phyloP scores from a whole-genome alignment of 2,888 invertebrate species.

The Caenorhabditis sulstoni region DNA sequence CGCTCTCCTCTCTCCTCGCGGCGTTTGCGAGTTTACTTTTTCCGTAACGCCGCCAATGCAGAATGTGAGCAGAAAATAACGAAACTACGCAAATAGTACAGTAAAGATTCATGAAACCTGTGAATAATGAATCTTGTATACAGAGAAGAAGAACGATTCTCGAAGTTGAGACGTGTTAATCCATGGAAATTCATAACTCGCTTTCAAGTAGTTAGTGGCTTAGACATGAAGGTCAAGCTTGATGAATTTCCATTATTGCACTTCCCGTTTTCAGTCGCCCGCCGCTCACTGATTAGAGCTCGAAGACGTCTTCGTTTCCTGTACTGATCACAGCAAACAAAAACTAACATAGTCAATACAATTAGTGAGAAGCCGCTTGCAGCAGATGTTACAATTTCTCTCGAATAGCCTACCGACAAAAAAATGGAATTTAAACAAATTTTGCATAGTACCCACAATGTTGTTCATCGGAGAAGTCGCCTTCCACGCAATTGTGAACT shows the following conservation, averaged over 20 bases:
- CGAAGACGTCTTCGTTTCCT: conserved; percentile 56
- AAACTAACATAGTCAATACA: conserved; percentile 52
- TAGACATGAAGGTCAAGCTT: no score
- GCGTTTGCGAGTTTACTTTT: no score
- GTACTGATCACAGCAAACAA: conserved; percentile 67
- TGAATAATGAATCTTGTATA: no score
- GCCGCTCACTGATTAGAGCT: conserved; percentile 49
- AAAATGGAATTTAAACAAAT: conserved; percentile 8
- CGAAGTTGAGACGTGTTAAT: no score
- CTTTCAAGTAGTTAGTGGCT: no score
- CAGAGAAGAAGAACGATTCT: no score
- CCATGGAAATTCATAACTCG: no score
- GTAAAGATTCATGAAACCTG: no score
- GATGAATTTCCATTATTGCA: conserved; percentile 23
- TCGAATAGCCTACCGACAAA: conserved; percentile 56
- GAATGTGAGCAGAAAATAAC: no score
- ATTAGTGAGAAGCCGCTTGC: conserved; percentile 54
- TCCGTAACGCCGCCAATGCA: no score
- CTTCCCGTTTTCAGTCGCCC: conserved; percentile 43
- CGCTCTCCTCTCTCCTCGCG: no score
- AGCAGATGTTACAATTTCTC: conserved; percentile 60
- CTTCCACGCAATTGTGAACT: conserved; percentile 81
- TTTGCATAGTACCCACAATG: conserved; percentile 66
- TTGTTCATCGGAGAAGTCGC: conserved; percentile 80
- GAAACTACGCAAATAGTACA: no score